Evolutionary conservation across 1,140 invertebrate genomes (phyloP), one percentile per base, ranked within the genome.

Genomic region (Holotrichia oblita): DNA sequence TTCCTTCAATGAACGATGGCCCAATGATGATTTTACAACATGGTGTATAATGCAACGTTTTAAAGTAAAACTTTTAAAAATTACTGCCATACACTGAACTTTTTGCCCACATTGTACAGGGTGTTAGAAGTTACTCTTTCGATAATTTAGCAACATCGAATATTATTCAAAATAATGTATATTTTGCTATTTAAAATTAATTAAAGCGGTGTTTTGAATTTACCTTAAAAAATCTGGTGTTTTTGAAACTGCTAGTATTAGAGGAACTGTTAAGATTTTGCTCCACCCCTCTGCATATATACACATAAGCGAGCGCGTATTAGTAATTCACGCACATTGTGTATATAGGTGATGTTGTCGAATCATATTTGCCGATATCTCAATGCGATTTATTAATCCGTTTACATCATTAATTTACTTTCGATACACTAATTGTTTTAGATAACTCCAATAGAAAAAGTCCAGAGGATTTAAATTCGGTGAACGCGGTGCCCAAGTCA

Each of bases 391-490:
- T n/a, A 1, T 44, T n/a, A 44, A 44, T 44, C 7, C 42, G 42
- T 44, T 12, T 2, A 44, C 2, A 44, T 44, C 42, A 44, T n/a
- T 44, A 2, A 44, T 44, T 12, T 44, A 6, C 8, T 2, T 44
- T n/a, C 14, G 9, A 9, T 86, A 86, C 12, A 85, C 82, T 73
- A 79, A 73, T 74, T 85, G 80, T 81, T 86, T 87, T 2, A 87
- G 69, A 77, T 81, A 84, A n/a, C 82, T 86, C 86, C 84, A 86
- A 74, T 78, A 69, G 61, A 69, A 69, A 17, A 69, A 69, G 61
- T 22, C 27, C 27, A 34, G 27, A 34, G 27, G 27, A 34, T 34
- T 34, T 34, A 34, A 34, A 34, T 34, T 4, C 4, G 27, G 27
- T 2, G 27, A 34, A 34, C 27, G 27, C 4, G 27, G 27, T 4